Base-by-base conservation (phyloP, 37 sponge, comb jelly and placozoan species). In the Agelas oroides region DNA sequence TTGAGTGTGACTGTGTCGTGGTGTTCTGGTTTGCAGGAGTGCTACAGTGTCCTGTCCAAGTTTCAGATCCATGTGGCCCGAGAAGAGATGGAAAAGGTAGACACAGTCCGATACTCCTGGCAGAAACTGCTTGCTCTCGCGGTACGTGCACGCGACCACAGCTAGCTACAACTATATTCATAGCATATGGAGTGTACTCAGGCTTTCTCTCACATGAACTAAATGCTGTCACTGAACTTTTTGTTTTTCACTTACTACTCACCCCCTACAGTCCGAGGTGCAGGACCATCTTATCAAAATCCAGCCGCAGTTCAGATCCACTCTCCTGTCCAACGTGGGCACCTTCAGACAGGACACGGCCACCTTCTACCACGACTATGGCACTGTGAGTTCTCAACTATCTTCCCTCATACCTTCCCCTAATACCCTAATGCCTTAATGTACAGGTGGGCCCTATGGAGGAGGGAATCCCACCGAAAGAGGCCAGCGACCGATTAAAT, bases 71-170 rank as follows among this genome's bases (percentile, higher is more conserved):
- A 80, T 27, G 96, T 95, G 13, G 71, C 91, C 30, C 85, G 83
- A 60, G 99, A 99, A 65, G 97, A 99, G 54, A 85, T 85, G 18
- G 99, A 99, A 71, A 74, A 81, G 38, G 99, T 99, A 27, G 99
- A 99, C 88, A 97, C 99, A 0, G 53, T 99, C 55, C 77, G 96
- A n/a, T 99, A 94, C 80, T 74, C 84, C 35, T 99, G 97, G 97
- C 85, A 89, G 65, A 96, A 94, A 40, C 84, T 97, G 19, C 75
- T 30, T 28, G 66, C 86, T 18, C 88, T 83, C 8, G 82, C 91
- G 1, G 94, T 89, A 70, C 84, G 94, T 58, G 13, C 6, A 36
- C 14, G 65, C 65, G 13, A 6, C 14, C n/a, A 20, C 13, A 18
- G 24, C n/a, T n/a, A n/a, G 16, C 20, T 30, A 21, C 41, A 14